Evolutionary conservation across 2,797 vertebrate genomes (phyloP).

Genomic region (Sebastes miniatus): DNA sequence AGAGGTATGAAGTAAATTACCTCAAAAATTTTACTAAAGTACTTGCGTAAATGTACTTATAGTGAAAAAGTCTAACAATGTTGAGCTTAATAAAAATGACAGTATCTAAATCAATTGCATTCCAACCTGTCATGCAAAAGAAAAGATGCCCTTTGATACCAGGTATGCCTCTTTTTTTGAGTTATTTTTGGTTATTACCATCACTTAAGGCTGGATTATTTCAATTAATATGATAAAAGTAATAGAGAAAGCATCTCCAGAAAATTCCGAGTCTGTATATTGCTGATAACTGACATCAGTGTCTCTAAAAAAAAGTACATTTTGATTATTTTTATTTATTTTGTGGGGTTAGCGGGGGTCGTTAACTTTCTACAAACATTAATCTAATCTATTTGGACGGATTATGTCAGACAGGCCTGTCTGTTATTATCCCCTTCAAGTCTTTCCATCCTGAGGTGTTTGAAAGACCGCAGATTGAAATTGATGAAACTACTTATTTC

Average conservation of each 20-base stretch:
- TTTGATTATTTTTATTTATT: background rate
- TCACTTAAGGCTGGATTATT: background rate
- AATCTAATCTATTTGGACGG: conserved; percentile 17
- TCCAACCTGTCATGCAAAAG: background rate
- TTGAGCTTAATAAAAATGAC: background rate
- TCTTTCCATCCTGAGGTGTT: conserved; percentile 35
- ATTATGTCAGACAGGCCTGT: conserved; percentile 10
- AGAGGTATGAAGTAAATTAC: background rate
- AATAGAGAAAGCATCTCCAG: background rate
- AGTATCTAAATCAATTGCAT: background rate
- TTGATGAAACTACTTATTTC: conserved; percentile 58
- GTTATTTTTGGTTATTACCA: background rate
- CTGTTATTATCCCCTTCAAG: conserved; percentile 15
- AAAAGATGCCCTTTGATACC: background rate
- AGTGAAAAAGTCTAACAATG: background rate
- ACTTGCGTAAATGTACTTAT: background rate
- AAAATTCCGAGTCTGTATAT: background rate
- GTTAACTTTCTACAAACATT: background rate
- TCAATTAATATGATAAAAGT: background rate
- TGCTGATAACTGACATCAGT: background rate
- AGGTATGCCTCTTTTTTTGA: background rate
- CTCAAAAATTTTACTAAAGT: background rate
- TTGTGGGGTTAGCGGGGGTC: background rate
- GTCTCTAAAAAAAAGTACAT: background rate
- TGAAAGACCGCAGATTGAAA: conserved; percentile 31